These are phyloP conservation scores for Drosophila neocordata DNA, from an alignment of 1,140 invertebrate species.

Conservation along the genomic window DNA sequence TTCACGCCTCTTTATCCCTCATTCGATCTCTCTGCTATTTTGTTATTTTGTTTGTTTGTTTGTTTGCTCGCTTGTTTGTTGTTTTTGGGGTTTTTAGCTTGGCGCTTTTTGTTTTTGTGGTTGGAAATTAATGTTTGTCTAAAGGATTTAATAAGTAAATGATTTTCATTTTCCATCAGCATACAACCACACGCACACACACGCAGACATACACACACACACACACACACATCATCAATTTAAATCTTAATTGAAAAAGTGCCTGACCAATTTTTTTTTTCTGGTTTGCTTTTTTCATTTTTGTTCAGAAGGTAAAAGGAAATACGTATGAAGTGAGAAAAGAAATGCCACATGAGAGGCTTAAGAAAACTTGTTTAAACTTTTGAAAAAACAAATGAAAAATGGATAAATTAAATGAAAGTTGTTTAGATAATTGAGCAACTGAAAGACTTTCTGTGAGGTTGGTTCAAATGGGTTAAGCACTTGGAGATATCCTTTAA, in stretches of 20 bases:
- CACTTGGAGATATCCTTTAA: too few species aligned
- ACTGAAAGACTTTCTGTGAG: neutral
- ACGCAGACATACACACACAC: neutral
- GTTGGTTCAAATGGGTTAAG: too few species aligned
- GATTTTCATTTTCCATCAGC: slow-evolving; percentile 61
- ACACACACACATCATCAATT: slow-evolving; percentile 51
- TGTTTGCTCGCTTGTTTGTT: slow-evolving; percentile 45
- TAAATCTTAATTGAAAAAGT: slow-evolving; percentile 31
- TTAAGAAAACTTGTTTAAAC: slow-evolving; percentile 4
- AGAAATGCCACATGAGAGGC: neutral
- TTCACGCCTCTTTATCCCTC: slow-evolving; percentile 8
- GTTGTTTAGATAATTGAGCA: slow-evolving; percentile 5
- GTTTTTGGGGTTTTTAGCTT: slow-evolving; percentile 58
- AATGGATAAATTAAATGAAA: slow-evolving; percentile 6
- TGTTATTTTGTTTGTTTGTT: slow-evolving; percentile 29
- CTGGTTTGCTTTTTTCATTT: neutral
- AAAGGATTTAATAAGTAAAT: slow-evolving; percentile 80
- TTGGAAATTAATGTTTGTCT: slow-evolving; percentile 75
- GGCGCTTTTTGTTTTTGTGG: slow-evolving; percentile 66
- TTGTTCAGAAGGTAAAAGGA: slow-evolving; percentile 1
- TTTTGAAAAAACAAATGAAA: slow-evolving; percentile 4
- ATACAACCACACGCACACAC: slow-evolving; percentile 24
- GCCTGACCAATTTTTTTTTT: neutral
- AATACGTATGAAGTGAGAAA: neutral
- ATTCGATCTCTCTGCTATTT: neutral